Conservation (phyloP, 2,113 vertebrate species). For the Neogale vison region DNA sequence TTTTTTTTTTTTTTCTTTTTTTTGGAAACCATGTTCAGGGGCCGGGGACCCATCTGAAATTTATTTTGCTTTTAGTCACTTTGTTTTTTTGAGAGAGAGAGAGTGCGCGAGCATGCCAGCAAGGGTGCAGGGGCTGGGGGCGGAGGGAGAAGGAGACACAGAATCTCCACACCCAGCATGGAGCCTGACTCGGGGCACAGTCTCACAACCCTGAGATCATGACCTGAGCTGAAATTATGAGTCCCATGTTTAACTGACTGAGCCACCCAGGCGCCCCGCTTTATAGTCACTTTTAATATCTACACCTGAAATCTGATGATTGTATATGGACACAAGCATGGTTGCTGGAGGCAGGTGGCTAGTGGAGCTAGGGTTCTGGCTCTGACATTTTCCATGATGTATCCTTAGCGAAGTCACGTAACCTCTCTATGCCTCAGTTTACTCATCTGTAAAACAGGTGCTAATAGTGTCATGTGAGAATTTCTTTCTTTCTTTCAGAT, state of each 20-base stretch:
- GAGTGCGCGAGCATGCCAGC: not conserved
- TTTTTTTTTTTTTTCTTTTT: not conserved
- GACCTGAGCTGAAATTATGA: not conserved
- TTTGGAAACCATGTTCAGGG: not conserved
- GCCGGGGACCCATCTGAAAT: not conserved
- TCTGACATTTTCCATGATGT: not conserved
- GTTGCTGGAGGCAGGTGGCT: not conserved
- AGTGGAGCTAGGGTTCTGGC: not conserved
- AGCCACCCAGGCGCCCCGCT: not conserved
- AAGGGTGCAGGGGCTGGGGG: not conserved
- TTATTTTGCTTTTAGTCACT: not conserved
- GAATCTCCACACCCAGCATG: not conserved
- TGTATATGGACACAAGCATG: not conserved
- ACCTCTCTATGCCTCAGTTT: not conserved
- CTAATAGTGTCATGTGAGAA: not conserved
- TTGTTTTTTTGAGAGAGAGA: not conserved
- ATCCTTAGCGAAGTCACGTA: not conserved
- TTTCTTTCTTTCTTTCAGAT: not conserved
- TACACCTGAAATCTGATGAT: not conserved
- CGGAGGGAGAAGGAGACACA: not conserved
- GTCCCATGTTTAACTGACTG: not conserved
- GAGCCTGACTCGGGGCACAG: not conserved
- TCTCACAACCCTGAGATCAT: not conserved
- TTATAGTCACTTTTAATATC: not conserved
- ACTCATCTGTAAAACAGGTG: not conserved